phyloP scores from a whole-genome alignment of 2,113 vertebrate genomes.

The Cyrtonyx montezumae region DNA sequence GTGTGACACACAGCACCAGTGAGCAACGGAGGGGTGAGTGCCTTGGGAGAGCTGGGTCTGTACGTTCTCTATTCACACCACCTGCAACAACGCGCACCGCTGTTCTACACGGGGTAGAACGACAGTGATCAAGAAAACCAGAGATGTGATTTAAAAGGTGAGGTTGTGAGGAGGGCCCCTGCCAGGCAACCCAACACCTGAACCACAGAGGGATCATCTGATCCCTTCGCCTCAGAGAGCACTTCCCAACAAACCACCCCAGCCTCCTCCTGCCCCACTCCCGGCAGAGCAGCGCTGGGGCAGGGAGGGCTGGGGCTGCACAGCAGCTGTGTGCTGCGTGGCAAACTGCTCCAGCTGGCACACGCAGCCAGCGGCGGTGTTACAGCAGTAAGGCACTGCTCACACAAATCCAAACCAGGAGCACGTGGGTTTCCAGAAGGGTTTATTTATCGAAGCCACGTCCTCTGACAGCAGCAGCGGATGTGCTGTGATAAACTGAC shows the following conservation, averaged over 20 bases:
- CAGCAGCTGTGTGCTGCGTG: no score
- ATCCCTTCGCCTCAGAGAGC: no score
- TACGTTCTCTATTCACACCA: accelerated
- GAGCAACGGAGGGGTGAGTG: neutral
- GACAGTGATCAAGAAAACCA: neutral
- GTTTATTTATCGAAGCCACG: conserved; percentile 71
- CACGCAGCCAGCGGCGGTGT: no score
- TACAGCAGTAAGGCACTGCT: no score
- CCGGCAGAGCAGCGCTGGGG: no score
- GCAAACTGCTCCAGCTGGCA: no score
- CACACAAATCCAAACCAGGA: conserved; percentile 54
- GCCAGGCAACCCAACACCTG: neutral
- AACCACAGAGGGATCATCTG: no score
- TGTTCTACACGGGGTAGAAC: neutral
- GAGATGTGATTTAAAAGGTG: neutral
- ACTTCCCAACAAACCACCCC: no score
- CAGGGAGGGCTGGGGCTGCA: no score
- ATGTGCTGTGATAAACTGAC: conserved; percentile 68
- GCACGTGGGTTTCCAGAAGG: conserved; percentile 61
- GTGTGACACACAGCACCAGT: accelerated
- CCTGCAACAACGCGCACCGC: accelerated
- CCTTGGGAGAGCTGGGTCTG: neutral
- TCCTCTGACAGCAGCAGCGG: conserved; percentile 49
- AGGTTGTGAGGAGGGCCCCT: neutral
- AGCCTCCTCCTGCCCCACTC: no score